Base-by-base conservation (phyloP, 2,888 invertebrate genomes). In the Eristalis arbustorum region DNA sequence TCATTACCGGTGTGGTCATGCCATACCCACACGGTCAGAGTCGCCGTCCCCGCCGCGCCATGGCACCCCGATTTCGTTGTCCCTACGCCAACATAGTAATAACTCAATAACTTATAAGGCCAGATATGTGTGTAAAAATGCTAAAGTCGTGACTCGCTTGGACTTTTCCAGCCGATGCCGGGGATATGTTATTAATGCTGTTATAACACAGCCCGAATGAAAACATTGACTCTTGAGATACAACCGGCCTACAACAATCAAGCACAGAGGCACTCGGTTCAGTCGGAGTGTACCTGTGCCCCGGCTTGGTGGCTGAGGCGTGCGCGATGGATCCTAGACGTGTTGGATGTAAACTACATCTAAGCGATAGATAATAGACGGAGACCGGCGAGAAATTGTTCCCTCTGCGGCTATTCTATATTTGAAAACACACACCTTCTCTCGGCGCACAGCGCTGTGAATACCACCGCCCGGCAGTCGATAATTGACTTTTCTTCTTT, bases 111-210 rank as follows among this genome's bases (percentile, higher is more conserved):
- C 78, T 75, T 83, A 83, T 83, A 83, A 82, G 87, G 75, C 83
- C 79, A 85, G 80, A 85, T 84, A 90, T 91, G 90, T 91, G 91
- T 90, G 89, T 90, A 92, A 91, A 92, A 92, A 92, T 92, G 91
- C 89, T 92, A 91, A 91, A 92, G 91, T 92, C 92, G 92, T 92
- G 92, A 92, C 92, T 91, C 42, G 83, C 74, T 83, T 83, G 79
- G 83, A 87, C 78, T 87, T 87, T 79, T 87, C 74, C 62, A 75
- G 71, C 82, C 74, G 63, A 81, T 82, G 63, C 69, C 61, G 69
- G 66, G 77, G 77, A 85, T 82, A 85, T 83, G 87, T 83, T 87
- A 87, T 79, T 79, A 83, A 83, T 79, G 78, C 68, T 83, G 78
- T 82, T 78, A 82, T 71, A 82, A 74, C 77, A 66, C 64, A 84